A percentile compares a stretch with the other conserved stretches of the same genome.
phyloP scores from a whole-genome alignment of 2,113 vertebrate species.

The Xiphophorus hellerii region DNA sequence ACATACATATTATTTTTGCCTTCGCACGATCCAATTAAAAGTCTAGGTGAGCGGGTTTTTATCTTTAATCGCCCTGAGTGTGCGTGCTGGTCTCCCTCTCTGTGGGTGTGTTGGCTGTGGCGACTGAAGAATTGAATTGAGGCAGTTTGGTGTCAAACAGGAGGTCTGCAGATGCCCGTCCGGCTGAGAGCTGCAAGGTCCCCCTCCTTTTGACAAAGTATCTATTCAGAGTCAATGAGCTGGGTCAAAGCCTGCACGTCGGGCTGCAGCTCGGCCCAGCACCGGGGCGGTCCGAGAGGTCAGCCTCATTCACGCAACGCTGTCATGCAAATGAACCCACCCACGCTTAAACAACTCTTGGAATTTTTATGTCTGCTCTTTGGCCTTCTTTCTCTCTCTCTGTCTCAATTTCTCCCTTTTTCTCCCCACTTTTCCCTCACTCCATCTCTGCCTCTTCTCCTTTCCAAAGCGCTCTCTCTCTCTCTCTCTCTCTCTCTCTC shows the following conservation, averaged over 20 bases:
- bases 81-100: slow-evolving; percentile 9
- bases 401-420: slow-evolving; percentile 67
- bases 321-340: slow-evolving; percentile 99
- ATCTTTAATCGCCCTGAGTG: slow-evolving; percentile 23
- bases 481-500: slow-evolving; percentile 40
- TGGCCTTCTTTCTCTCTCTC: slow-evolving; percentile 85
- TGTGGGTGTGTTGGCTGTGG: slow-evolving; percentile 3
- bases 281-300: slow-evolving; percentile 96
- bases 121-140: slow-evolving; percentile 26
- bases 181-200: slow-evolving; percentile 83
- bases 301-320: slow-evolving; percentile 90
- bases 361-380: slow-evolving; percentile 99
- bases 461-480: slow-evolving; percentile 73
- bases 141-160: slow-evolving; percentile 83
- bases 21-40: slow-evolving; percentile 6
- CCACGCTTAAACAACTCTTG: slow-evolving; percentile 98
- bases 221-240: slow-evolving; percentile 99
- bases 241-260: slow-evolving; percentile 96
- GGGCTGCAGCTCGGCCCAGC: slow-evolving; percentile 88
- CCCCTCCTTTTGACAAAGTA: slow-evolving; percentile 96
- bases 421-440: slow-evolving; percentile 56
- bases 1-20: background rate
- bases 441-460: slow-evolving; percentile 49
- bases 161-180: slow-evolving; percentile 89
- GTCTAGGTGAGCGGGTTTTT: slow-evolving; percentile 49